Base-by-base conservation (phyloP, 2,797 vertebrate species). In the Lithobates sylvaticus region DNA sequence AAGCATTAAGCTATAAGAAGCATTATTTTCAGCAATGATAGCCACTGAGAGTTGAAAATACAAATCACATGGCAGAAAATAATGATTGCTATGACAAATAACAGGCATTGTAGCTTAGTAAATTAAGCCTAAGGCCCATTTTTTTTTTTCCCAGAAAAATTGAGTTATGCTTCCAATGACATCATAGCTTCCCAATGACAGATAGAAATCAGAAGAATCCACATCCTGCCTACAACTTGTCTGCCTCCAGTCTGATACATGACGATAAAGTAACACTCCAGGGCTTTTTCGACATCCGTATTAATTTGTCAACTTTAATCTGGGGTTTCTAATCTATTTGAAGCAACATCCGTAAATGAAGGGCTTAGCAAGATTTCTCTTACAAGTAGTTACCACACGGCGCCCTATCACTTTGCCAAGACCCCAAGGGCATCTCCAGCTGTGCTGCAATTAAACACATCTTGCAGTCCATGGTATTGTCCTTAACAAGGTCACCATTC, bases 401-500 rank as follows among this genome's bases (percentile, higher is more conserved):
- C 9, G 44, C 79, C 68, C 69, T 44, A 74, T 84, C 81, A 80
- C 81, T 83, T 84, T 75, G 76, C 77, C 76, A 76, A 79, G 70
- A 71, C 61, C 86, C 76, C 29, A 7, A 76, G 81, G 86, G 81
- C 21, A 44, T 80, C 71, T 76, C 86, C 86, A 87, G 76, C 86
- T 87, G 86, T 80, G 76, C 44, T 39, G 86, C 61, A 87, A 87
- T 87, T 80, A 84, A 84, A 84, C 58, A 75, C 76, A 79, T 84
- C 81, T 87, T 87, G 86, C 81, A 47, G 70, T 76, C 64, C 44
- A 34, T 76, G 76, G 58, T 36, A 69, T 87, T 84, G 86, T 87
- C 86, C 86, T 84, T 54, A 84, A 68, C 81, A 87, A 87, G 86
- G 86, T 87, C 86, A 87, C 81, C 29, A 47, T 80, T 87, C 67